Evolutionary conservation across 2,888 invertebrate genomes (phyloP).

Genomic region (Brachyopa scutellaris): DNA sequence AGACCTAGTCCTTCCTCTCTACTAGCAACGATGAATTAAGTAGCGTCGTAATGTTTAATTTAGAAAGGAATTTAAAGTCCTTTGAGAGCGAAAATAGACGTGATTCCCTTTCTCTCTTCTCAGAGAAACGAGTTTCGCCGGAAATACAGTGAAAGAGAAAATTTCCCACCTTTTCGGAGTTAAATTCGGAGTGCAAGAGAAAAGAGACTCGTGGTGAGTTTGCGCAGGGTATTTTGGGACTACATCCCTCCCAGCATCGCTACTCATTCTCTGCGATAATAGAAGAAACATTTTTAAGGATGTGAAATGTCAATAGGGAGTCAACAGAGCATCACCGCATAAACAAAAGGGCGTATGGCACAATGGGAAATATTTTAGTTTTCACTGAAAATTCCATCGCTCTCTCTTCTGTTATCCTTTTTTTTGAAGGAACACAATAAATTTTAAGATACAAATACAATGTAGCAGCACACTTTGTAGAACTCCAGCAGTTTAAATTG

Average conservation of each 20-base stretch:
- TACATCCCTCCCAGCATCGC: conserved; percentile 13
- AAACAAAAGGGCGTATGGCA: conserved; percentile 72
- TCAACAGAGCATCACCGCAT: conserved; percentile 71
- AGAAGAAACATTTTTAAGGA: too few relatives aligned
- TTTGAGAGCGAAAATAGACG: too few relatives aligned
- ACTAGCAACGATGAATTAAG: conserved; percentile 25
- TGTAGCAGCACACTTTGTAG: conserved; percentile 60
- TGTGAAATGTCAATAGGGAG: conserved; percentile 70
- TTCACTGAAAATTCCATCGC: conserved; percentile 32
- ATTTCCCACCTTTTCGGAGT: conserved; percentile 69
- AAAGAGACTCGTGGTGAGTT: conserved; percentile 65
- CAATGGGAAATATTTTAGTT: conserved; percentile 63
- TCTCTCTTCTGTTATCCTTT: conserved; percentile 11
- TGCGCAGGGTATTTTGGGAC: conserved; percentile 6
- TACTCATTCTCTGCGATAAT: not conserved
- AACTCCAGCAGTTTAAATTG: conserved; percentile 63
- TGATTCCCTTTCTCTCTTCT: too few relatives aligned
- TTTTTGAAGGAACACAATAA: not conserved
- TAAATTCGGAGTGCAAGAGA: conserved; percentile 45
- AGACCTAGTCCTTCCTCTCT: too few relatives aligned
- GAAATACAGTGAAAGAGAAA: conserved; percentile 64
- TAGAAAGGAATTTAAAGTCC: conserved; percentile 18
- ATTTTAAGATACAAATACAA: conserved; percentile 6
- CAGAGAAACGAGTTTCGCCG: too few relatives aligned
- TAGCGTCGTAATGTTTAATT: conserved; percentile 52